Conservation (phyloP, 1,140 invertebrate species). For the Sitodiplosis mosellana region DNA sequence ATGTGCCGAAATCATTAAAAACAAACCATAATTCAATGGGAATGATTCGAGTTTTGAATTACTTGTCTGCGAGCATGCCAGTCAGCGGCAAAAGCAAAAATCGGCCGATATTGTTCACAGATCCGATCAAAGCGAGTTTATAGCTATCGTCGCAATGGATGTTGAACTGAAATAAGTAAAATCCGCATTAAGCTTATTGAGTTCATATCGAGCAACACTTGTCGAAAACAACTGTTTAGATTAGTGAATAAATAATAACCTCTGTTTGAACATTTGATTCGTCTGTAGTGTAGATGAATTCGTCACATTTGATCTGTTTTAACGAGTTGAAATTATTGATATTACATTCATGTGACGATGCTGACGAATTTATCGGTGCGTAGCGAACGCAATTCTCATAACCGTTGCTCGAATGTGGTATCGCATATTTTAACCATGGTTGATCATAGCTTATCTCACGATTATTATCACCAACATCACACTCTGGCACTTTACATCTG, state of each 20-base stretch:
- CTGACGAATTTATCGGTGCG: neutral
- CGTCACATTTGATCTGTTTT: neutral
- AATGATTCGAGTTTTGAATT: neutral
- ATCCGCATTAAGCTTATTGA: no score
- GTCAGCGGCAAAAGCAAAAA: constrained; percentile 46
- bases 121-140: constrained; percentile 51
- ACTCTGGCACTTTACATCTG: neutral
- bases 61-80: constrained; percentile 48
- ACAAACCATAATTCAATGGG: neutral
- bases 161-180: constrained; percentile 24
- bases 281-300: neutral
- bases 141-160: constrained; percentile 21
- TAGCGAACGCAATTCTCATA: neutral
- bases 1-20: neutral
- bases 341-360: neutral
- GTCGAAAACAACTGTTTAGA: neutral
- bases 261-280: neutral
- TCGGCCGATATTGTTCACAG: constrained; percentile 49
- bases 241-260: no score
- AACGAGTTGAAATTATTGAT: neutral
- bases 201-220: no score
- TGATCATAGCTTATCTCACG: neutral
- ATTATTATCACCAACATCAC: neutral
- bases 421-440: neutral
- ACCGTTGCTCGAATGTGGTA: neutral